These are phyloP conservation scores for Gobiocypris rarus DNA, from an alignment of 2,113 vertebrate species.

Conservation along the genomic window DNA sequence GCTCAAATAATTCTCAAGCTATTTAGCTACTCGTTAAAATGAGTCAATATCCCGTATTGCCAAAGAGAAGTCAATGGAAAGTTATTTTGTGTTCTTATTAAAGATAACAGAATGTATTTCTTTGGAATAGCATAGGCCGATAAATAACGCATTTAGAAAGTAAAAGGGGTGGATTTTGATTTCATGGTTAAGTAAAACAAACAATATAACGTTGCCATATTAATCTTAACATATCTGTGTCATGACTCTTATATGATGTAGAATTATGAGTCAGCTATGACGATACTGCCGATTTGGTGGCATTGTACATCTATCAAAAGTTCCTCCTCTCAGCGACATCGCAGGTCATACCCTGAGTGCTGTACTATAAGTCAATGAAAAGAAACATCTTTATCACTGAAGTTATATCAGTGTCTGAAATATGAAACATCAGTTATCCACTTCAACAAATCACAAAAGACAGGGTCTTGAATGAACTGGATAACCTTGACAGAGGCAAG, in stretches of 20 bases:
- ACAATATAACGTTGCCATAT: neutral
- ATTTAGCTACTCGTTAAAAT: neutral
- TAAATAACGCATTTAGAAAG: neutral
- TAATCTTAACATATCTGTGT: neutral
- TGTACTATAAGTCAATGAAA: constrained; percentile 1
- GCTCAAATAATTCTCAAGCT: neutral
- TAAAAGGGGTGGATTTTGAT: neutral
- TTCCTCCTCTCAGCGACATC: neutral
- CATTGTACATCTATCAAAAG: neutral
- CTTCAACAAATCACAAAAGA: constrained; percentile 29
- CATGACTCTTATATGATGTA: neutral
- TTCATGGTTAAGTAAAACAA: neutral
- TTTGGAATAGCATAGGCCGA: neutral
- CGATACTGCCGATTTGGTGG: constrained; percentile 10
- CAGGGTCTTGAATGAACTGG: constrained; percentile 2
- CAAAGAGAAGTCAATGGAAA: neutral
- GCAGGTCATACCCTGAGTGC: constrained; percentile 11
- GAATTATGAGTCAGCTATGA: constrained; percentile 31
- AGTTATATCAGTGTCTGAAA: constrained; percentile 31
- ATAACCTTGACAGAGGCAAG: constrained; percentile 51
- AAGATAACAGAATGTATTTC: too few species aligned
- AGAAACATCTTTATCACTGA: neutral
- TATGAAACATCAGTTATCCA: constrained; percentile 12
- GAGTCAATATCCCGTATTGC: neutral
- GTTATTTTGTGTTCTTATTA: neutral